phyloP scores from a whole-genome alignment of 2,888 invertebrate species.

The Synanthedon andrenaeformis region DNA sequence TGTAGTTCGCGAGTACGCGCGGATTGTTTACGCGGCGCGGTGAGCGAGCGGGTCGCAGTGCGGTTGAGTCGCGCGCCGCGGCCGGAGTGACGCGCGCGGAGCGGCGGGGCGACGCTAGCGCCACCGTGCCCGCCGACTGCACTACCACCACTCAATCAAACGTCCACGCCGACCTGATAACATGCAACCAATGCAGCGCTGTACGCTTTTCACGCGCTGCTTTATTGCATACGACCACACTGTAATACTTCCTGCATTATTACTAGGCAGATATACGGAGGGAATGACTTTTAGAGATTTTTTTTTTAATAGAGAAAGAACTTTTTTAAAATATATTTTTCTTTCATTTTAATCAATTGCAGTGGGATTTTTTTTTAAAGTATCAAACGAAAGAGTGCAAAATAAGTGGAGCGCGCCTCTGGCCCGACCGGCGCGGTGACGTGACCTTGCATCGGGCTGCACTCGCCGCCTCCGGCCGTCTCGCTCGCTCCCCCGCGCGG shows the following conservation, averaged over 20 bases:
- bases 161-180: slow-evolving; percentile 10
- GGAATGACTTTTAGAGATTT: too few species aligned
- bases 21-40: slow-evolving; percentile 24
- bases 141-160: slow-evolving; percentile 46
- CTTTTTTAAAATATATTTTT: too few species aligned
- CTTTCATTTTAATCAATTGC: neutral
- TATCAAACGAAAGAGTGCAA: slow-evolving; percentile 27
- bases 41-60: slow-evolving; percentile 32
- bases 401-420: slow-evolving; percentile 3
- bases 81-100: slow-evolving; percentile 60
- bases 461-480: slow-evolving; percentile 15
- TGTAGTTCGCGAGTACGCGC: slow-evolving; percentile 22
- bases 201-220: too few species aligned
- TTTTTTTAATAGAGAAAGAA: too few species aligned
- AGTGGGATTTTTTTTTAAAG: neutral
- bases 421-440: slow-evolving; percentile 8
- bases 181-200: slow-evolving; percentile 5
- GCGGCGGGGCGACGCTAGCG: slow-evolving; percentile 36
- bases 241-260: too few species aligned
- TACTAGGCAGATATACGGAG: too few species aligned
- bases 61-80: slow-evolving; percentile 56
- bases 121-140: slow-evolving; percentile 22
- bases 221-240: too few species aligned
- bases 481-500: slow-evolving; percentile 37
- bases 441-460: slow-evolving; percentile 43